Percentiles rank a stretch among this genome's conserved stretches.
phyloP scores from a whole-genome alignment of 2,797 vertebrate genomes.

The Rhinatrema bivittatum region DNA sequence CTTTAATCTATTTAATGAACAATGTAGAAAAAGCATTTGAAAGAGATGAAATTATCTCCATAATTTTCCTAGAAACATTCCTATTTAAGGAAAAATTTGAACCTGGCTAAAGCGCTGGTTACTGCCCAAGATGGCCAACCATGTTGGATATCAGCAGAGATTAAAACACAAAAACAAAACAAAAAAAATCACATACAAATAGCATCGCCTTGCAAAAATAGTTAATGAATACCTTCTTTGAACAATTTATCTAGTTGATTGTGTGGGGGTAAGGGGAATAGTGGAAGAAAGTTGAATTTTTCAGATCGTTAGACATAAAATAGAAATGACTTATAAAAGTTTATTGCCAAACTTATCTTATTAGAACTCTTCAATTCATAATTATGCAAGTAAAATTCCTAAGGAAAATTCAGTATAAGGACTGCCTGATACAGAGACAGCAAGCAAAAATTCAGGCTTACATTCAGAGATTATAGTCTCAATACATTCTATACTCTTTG shows the following conservation, averaged over 20 bases:
- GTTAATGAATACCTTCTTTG: background rate
- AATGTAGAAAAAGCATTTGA: background rate
- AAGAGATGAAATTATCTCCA: constrained; percentile 1
- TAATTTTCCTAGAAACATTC: background rate
- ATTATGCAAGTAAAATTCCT: background rate
- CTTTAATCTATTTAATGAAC: background rate
- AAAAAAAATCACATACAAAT: background rate
- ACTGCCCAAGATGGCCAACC: constrained; percentile 1
- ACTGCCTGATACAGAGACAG: background rate
- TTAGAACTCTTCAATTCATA: background rate
- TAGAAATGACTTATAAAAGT: too few relatives aligned
- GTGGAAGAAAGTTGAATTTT: too few relatives aligned
- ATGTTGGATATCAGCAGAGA: background rate
- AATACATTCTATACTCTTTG: too few relatives aligned
- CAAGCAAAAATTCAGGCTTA: background rate
- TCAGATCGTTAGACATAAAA: too few relatives aligned
- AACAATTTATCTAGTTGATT: too few relatives aligned
- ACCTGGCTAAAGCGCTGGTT: constrained; percentile 2
- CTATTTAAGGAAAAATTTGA: constrained; percentile 2
- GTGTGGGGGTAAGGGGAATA: too few relatives aligned
- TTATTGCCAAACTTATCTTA: background rate
- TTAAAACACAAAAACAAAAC: too few relatives aligned
- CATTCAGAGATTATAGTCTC: too few relatives aligned
- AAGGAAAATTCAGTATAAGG: background rate
- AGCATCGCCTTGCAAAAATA: background rate